phyloP scores from a whole-genome alignment of 2,113 vertebrate genomes.

The Rhea americana region DNA sequence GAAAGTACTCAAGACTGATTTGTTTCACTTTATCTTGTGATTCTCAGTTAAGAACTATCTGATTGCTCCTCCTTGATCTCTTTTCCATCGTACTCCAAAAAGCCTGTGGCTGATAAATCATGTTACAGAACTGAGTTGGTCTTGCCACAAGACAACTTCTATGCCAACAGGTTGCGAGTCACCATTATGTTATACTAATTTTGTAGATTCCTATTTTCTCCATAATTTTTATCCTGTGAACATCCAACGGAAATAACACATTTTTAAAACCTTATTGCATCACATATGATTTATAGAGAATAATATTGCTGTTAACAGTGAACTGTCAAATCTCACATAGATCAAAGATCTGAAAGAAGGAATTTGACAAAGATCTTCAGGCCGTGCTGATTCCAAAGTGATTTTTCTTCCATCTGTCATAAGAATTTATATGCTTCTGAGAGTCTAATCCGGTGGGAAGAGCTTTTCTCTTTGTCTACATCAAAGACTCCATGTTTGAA shows the following conservation, averaged over 20 bases:
- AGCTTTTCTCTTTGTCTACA: conserved; percentile 56
- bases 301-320: conserved; percentile 55
- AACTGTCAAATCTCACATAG: conserved; percentile 63
- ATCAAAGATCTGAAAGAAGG: conserved; percentile 69
- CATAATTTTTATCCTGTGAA: conserved; percentile 5
- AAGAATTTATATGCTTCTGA: conserved; percentile 55
- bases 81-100: background rate
- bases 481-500: conserved; percentile 71
- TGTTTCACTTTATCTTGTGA: background rate
- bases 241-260: background rate
- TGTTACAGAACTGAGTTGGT: background rate
- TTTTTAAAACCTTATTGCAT: background rate
- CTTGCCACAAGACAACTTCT: background rate
- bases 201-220: background rate
- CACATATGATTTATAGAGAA: conserved; percentile 61
- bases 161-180: background rate
- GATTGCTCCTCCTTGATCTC: background rate
- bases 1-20: background rate
- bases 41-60: background rate
- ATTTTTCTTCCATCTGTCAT: conserved; percentile 61
- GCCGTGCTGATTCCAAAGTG: conserved; percentile 55
- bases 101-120: background rate
- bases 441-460: conserved; percentile 48
- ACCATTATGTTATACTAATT: background rate
- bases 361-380: conserved; percentile 53